These are phyloP conservation scores for Drosophila hydei DNA, from an alignment of 1,140 invertebrate species.

Conservation along the genomic window DNA sequence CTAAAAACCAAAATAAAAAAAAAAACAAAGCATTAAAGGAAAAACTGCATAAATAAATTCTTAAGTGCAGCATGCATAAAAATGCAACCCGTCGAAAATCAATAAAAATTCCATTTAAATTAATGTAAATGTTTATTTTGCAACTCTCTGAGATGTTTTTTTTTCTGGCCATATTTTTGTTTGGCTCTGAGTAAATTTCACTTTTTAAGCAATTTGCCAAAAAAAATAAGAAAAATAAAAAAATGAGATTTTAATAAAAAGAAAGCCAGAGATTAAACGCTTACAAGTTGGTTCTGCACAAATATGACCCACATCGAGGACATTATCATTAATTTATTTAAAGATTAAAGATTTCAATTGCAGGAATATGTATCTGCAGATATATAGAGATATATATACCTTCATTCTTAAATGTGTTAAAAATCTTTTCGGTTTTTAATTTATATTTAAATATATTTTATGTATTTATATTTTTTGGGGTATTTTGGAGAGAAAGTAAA, in stretches of 20 bases:
- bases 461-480: background rate
- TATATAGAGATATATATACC: background rate
- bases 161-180: conserved; percentile 26
- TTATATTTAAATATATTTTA: background rate
- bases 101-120: conserved; percentile 71
- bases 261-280: conserved; percentile 39
- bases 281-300: conserved; percentile 53
- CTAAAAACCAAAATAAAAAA: conserved; percentile 36
- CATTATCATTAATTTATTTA: conserved; percentile 58
- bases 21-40: conserved; percentile 10
- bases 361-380: background rate
- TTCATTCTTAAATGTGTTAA: background rate
- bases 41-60: conserved; percentile 60
- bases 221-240: conserved; percentile 18
- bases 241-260: conserved; percentile 20
- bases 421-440: background rate
- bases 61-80: conserved; percentile 42
- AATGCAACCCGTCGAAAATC: conserved; percentile 44
- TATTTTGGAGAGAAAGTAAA: conserved; percentile 21
- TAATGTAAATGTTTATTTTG: conserved; percentile 72
- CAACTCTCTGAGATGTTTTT: conserved; percentile 2
- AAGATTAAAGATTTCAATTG: conserved; percentile 16
- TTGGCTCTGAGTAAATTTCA: conserved; percentile 53
- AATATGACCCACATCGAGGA: conserved; percentile 63
- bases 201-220: conserved; percentile 55